Evolutionary conservation across 1,140 invertebrate genomes (phyloP).

Genomic region (Drosophila punjabiensis): DNA sequence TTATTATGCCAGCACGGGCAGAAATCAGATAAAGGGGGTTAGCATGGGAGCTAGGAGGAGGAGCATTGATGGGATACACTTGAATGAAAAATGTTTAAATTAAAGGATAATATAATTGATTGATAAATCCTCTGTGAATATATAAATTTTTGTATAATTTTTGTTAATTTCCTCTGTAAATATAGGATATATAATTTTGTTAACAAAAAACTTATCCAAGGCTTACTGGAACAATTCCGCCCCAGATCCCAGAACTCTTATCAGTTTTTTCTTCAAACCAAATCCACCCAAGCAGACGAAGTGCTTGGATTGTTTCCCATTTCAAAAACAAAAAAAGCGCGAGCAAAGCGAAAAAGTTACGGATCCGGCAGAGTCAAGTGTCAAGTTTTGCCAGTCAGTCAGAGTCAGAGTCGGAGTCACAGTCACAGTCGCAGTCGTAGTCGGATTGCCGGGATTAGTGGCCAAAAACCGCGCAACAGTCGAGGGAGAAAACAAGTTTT

Average conservation of each 20-base stretch:
- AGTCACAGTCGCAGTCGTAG: conserved; percentile 16
- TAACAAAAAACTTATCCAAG: not conserved
- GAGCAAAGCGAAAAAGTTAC: conserved; percentile 31
- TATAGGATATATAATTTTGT: not conserved
- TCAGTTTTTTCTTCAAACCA: conserved; percentile 1
- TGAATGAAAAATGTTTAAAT: not conserved
- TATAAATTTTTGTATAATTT: no score
- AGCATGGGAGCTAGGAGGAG: not conserved
- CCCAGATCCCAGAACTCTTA: not conserved
- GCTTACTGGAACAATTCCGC: conserved; percentile 1
- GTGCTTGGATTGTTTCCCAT: conserved; percentile 9
- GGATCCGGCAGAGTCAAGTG: conserved; percentile 31
- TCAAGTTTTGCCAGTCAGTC: conserved; percentile 45
- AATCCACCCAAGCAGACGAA: conserved; percentile 1
- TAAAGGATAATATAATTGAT: not conserved
- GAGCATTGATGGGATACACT: conserved; percentile 34
- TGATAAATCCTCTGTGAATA: not conserved
- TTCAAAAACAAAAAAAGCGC: not conserved
- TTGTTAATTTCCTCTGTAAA: not conserved
- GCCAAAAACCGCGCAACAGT: conserved; percentile 42
- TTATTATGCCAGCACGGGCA: conserved; percentile 66
- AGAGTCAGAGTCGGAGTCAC: not conserved
- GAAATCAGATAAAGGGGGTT: conserved; percentile 40
- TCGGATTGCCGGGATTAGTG: conserved; percentile 39
- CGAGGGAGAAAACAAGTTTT: conserved; percentile 52